phyloP scores from a whole-genome alignment of 2,888 invertebrate species.

The Tinea trinotella region DNA sequence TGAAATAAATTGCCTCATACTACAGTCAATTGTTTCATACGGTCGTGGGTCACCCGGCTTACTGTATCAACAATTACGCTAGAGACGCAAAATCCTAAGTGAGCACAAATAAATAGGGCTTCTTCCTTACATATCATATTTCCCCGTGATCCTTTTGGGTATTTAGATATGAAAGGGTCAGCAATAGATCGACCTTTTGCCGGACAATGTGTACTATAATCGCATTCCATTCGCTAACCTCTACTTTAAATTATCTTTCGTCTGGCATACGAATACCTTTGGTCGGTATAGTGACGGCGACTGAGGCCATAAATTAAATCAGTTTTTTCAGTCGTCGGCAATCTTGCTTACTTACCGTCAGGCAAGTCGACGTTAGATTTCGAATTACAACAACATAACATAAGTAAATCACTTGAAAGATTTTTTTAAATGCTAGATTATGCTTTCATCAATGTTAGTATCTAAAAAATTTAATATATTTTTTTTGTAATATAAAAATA shows the following conservation, averaged over 20 bases:
- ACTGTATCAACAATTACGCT: constrained; percentile 38
- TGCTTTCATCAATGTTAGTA: too few species aligned
- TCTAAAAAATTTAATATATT: too few species aligned
- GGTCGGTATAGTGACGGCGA: too few species aligned
- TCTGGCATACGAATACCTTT: too few species aligned
- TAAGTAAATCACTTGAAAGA: too few species aligned
- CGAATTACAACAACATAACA: too few species aligned
- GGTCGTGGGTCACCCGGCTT: constrained; percentile 41
- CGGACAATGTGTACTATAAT: constrained; percentile 26
- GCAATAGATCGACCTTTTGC: constrained; percentile 34
- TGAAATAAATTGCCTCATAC: constrained; percentile 17
- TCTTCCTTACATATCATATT: constrained; percentile 56
- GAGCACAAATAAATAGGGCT: constrained; percentile 65
- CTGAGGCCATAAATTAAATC: too few species aligned
- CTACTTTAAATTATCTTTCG: not conserved
- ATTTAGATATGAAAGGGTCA: constrained; percentile 61
- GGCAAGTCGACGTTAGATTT: too few species aligned
- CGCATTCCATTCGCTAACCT: constrained; percentile 19
- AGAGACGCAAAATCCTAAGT: constrained; percentile 55
- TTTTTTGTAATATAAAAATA: too few species aligned
- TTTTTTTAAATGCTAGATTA: too few species aligned
- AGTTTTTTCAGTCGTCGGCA: too few species aligned
- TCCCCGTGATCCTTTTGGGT: constrained; percentile 51
- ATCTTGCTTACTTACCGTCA: too few species aligned
- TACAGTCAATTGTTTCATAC: not conserved